These are phyloP conservation scores for Ecliptopera silaceata DNA, from an alignment of 2,888 invertebrate genomes.

Conservation along the genomic window DNA sequence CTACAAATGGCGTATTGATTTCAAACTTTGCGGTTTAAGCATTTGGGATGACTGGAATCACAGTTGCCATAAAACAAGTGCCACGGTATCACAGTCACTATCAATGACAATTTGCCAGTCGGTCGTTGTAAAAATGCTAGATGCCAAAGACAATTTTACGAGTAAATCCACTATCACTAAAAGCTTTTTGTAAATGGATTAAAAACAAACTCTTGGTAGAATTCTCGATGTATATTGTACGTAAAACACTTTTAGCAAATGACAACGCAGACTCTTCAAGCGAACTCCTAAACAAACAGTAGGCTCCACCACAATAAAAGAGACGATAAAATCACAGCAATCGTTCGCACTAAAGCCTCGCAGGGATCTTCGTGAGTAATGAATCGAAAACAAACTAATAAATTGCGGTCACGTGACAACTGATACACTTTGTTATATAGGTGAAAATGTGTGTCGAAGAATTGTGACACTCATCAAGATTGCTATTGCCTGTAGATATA, in stretches of 20 bases:
- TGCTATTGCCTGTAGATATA: slow-evolving; percentile 40
- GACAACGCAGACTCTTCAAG: slow-evolving; percentile 2
- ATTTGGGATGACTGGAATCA: slow-evolving; percentile 8
- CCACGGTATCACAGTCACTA: neutral
- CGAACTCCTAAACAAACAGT: slow-evolving; percentile 30
- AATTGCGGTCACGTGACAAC: slow-evolving; percentile 58
- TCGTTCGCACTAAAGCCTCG: slow-evolving; percentile 49
- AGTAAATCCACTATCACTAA: slow-evolving; percentile 13
- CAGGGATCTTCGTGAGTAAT: slow-evolving; percentile 55
- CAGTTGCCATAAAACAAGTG: neutral
- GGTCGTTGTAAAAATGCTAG: slow-evolving; percentile 4
- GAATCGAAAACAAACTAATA: slow-evolving; percentile 62
- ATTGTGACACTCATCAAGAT: slow-evolving; percentile 49
- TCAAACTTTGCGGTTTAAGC: slow-evolving; percentile 19
- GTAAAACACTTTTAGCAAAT: slow-evolving; percentile 15
- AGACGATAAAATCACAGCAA: slow-evolving; percentile 54
- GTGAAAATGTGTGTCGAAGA: slow-evolving; percentile 34
- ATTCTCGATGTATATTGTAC: neutral
- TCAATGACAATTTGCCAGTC: neutral
- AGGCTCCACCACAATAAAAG: slow-evolving; percentile 46
- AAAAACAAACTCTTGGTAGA: slow-evolving; percentile 1
- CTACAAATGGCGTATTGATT: slow-evolving; percentile 43
- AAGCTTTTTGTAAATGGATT: slow-evolving; percentile 19
- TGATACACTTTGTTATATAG: slow-evolving; percentile 43
- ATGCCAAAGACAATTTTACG: slow-evolving; percentile 4